A percentile compares a stretch with the other conserved stretches of the same genome.
Evolutionary conservation across 2,888 invertebrate species (phyloP).

Genomic region (Pocota personata): DNA sequence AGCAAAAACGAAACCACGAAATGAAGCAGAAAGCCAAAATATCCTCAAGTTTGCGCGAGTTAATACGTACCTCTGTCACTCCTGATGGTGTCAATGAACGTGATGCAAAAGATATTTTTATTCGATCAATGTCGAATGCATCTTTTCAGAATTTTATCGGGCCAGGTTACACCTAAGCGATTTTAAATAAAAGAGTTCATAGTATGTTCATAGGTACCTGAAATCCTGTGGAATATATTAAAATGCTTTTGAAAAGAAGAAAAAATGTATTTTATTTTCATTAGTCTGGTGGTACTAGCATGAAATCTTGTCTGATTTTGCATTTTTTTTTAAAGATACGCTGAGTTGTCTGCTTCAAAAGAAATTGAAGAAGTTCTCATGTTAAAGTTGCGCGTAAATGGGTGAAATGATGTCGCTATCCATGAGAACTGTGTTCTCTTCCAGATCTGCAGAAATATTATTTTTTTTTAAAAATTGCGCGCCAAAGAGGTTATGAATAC

Average conservation of each 20-base stretch:
- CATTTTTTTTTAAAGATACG: too few species aligned
- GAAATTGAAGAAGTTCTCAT: too few species aligned
- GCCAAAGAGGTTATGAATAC: too few species aligned
- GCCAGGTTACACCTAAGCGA: neutral
- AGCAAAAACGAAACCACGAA: slow-evolving; percentile 78
- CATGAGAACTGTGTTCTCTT: too few species aligned
- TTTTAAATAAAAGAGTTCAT: slow-evolving; percentile 22
- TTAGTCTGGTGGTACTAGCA: neutral
- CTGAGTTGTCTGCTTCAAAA: too few species aligned
- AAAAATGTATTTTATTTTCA: neutral
- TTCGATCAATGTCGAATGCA: slow-evolving; percentile 47
- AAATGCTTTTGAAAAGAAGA: neutral
- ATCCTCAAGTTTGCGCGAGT: slow-evolving; percentile 81
- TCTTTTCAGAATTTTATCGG: slow-evolving; percentile 43
- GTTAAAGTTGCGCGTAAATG: too few species aligned
- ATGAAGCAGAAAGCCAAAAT: slow-evolving; percentile 81
- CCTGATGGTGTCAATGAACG: slow-evolving; percentile 76
- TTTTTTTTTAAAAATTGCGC: too few species aligned
- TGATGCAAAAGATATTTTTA: slow-evolving; percentile 43
- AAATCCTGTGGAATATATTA: too few species aligned
- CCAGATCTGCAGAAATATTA: too few species aligned
- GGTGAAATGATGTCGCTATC: too few species aligned
- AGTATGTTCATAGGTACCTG: too few species aligned
- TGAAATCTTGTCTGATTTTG: neutral
- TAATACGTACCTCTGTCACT: slow-evolving; percentile 81